Evolutionary conservation across 2,888 invertebrate species (phyloP).

Genomic region (Ditylenchus weischeri): DNA sequence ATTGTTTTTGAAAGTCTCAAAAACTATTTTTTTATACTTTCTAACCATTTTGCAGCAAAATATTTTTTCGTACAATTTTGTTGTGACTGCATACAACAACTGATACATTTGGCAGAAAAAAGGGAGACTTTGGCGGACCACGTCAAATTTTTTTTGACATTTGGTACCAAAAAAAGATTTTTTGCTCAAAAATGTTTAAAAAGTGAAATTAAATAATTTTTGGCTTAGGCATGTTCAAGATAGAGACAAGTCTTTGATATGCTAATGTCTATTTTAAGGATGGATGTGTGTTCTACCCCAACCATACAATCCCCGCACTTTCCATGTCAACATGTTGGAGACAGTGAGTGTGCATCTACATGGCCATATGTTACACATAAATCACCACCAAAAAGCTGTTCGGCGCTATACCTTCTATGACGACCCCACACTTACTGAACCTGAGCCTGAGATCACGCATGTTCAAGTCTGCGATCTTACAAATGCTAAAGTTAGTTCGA

Average conservation of each 20-base stretch:
- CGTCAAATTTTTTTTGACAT: too few relatives aligned
- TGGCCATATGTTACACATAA: conserved; percentile 48
- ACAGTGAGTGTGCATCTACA: conserved; percentile 74
- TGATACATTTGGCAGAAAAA: too few relatives aligned
- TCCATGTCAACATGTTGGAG: conserved; percentile 72
- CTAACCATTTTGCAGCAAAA: too few relatives aligned
- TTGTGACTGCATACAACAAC: too few relatives aligned
- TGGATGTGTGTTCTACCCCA: conserved; percentile 64
- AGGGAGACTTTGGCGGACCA: too few relatives aligned
- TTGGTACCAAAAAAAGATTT: too few relatives aligned
- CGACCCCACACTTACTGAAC: conserved; percentile 34
- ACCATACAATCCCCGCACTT: conserved; percentile 70
- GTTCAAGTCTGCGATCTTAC: conserved; percentile 53
- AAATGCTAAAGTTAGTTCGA: conserved; percentile 40
- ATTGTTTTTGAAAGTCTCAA: too few relatives aligned
- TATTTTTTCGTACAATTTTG: too few relatives aligned
- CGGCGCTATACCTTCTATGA: conserved; percentile 51
- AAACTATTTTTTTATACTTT: too few relatives aligned
- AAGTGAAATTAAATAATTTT: background rate
- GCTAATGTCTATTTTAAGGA: conserved; percentile 42
- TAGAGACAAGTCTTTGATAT: conserved; percentile 5
- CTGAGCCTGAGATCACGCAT: conserved; percentile 45
- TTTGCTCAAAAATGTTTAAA: too few relatives aligned
- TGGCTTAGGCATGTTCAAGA: too few relatives aligned
- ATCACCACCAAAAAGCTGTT: conserved; percentile 48